Evolutionary conservation across 2,797 vertebrate genomes (phyloP).

Genomic region (Myoxocephalus aenaeus): DNA sequence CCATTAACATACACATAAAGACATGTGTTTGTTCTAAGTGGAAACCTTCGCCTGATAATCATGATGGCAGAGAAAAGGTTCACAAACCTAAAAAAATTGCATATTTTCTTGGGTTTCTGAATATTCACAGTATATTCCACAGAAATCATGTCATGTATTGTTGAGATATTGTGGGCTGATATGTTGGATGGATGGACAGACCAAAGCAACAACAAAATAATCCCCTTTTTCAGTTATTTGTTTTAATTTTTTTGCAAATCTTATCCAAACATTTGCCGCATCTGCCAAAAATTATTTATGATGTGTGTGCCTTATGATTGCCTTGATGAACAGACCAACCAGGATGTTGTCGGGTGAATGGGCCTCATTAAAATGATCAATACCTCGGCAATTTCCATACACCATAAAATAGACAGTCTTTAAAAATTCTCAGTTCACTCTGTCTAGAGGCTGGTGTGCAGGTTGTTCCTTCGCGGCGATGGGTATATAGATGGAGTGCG

Average conservation of each 20-base stretch:
- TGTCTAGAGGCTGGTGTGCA: conserved; percentile 23
- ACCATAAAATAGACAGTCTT: conserved; percentile 36
- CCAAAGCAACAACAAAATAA: conserved; percentile 1
- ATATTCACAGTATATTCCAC: background rate
- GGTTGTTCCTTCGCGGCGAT: background rate
- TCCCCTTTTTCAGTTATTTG: background rate
- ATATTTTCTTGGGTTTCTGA: background rate
- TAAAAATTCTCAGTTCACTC: conserved; percentile 6
- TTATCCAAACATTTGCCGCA: background rate
- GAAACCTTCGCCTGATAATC: background rate
- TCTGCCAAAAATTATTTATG: background rate
- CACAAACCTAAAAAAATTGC: background rate
- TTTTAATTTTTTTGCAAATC: background rate
- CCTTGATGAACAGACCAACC: background rate
- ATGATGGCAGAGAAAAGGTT: background rate
- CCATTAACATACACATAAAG: background rate
- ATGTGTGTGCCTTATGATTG: background rate
- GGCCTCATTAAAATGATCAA: conserved; percentile 52
- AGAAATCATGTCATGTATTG: background rate
- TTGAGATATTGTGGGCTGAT: background rate
- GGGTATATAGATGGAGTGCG: background rate
- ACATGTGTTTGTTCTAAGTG: background rate
- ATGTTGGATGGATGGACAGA: background rate
- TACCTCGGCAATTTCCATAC: conserved; percentile 43
- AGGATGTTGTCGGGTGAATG: conserved; percentile 32